Conservation (phyloP, 2,888 invertebrate species). For the Torymus texanus region DNA sequence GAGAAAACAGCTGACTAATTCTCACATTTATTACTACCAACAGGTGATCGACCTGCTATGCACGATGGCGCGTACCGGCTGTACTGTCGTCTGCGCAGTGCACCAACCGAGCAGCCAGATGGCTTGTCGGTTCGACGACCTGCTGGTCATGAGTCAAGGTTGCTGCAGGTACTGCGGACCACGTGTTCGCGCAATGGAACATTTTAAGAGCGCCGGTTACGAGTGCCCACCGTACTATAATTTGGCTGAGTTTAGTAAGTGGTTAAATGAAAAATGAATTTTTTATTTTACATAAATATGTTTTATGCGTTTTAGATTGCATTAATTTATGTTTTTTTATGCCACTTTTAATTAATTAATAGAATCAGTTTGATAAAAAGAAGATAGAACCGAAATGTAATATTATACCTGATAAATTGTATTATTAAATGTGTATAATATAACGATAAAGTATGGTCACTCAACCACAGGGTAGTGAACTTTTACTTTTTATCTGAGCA, state of each 20-base stretch:
- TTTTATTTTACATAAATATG: conserved; percentile 8
- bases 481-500: too few relatives aligned
- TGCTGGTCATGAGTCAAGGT: conserved; percentile 83
- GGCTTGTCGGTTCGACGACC: conserved; percentile 84
- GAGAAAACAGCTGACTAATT: too few relatives aligned
- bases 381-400: too few relatives aligned
- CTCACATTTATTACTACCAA: too few relatives aligned
- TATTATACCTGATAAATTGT: too few relatives aligned
- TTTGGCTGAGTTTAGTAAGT: conserved; percentile 84
- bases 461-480: too few relatives aligned
- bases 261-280: not conserved
- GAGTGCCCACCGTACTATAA: conserved; percentile 87
- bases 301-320: too few relatives aligned
- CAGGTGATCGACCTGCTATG: conserved; percentile 79
- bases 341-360: too few relatives aligned
- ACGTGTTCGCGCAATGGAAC: conserved; percentile 78
- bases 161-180: conserved; percentile 83
- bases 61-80: conserved; percentile 80
- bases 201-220: conserved; percentile 79
- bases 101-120: conserved; percentile 88
- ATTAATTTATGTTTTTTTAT: too few relatives aligned
- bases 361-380: too few relatives aligned
- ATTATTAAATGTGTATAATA: too few relatives aligned
- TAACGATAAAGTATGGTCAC: too few relatives aligned
- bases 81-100: conserved; percentile 85